Conservation (phyloP, 2,888 invertebrate species). For the Noctua pronuba region DNA sequence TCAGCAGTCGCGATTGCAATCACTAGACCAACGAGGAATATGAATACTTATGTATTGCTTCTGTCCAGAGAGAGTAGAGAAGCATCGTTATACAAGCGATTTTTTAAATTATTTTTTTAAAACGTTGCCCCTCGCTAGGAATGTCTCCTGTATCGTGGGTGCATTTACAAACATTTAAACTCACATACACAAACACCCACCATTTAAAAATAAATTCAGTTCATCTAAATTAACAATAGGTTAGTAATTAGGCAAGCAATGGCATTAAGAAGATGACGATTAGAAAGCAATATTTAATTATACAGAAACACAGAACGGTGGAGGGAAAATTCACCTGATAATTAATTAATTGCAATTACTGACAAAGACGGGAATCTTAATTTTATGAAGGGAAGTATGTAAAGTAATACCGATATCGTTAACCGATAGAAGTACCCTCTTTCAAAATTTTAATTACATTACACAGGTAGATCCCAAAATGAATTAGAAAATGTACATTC, state of each 20-base stretch:
- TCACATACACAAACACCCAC: too few relatives aligned
- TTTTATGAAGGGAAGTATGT: not conserved
- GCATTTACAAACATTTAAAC: too few relatives aligned
- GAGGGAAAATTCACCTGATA: not conserved
- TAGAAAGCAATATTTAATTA: not conserved
- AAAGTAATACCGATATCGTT: constrained; percentile 26
- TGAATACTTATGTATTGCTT: not conserved
- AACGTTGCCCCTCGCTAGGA: too few relatives aligned
- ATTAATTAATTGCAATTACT: constrained; percentile 47
- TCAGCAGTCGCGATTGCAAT: too few relatives aligned
- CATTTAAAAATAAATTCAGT: not conserved
- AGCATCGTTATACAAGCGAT: not conserved
- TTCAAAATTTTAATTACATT: constrained; percentile 12
- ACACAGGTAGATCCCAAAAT: not conserved
- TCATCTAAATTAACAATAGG: not conserved
- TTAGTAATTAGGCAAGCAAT: not conserved
- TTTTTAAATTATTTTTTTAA: too few relatives aligned
- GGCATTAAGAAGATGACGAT: not conserved
- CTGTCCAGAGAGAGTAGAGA: not conserved
- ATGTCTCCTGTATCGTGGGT: too few relatives aligned
- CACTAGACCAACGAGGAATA: not conserved
- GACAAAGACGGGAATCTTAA: constrained; percentile 11
- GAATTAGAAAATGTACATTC: not conserved
- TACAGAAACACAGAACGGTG: not conserved
- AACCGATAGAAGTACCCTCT: not conserved